Percentiles rank a stretch among this genome's conserved stretches.
Conservation (phyloP, 2,113 vertebrate species). For the human (Homo sapiens) region DNA sequence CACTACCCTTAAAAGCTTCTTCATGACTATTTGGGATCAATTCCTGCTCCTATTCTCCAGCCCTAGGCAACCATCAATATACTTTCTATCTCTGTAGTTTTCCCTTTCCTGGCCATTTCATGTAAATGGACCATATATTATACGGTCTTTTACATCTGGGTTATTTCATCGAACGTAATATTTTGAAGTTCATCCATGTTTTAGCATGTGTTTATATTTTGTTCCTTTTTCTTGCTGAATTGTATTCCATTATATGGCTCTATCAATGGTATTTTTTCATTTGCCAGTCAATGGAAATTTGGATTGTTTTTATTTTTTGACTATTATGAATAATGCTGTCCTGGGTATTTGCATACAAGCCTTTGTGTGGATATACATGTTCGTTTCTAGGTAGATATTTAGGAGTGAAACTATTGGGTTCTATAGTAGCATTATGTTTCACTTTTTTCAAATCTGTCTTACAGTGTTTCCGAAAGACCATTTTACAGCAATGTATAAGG, state of each 20-base stretch:
- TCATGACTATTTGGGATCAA: not conserved
- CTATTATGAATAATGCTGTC: not conserved
- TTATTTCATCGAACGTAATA: not conserved
- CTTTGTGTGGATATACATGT: not conserved
- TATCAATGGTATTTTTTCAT: not conserved
- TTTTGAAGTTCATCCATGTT: not conserved
- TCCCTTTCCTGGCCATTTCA: not conserved
- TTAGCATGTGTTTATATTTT: not conserved
- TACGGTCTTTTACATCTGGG: not conserved
- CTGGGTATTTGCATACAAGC: not conserved
- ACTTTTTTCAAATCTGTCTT: not conserved
- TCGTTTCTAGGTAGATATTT: not conserved
- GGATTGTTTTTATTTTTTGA: not conserved
- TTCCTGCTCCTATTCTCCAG: not conserved
- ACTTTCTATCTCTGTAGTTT: not conserved
- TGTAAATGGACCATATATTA: not conserved
- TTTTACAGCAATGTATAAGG: not conserved
- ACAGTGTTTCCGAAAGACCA: not conserved
- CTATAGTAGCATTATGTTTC: not conserved
- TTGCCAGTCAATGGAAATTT: not conserved
- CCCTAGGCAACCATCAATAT: not conserved
- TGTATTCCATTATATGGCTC: not conserved
- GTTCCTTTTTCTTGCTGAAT: not conserved
- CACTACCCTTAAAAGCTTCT: not conserved
- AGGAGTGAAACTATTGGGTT: not conserved